Evolutionary conservation across 2,888 invertebrate genomes (phyloP), one percentile per base, ranked within the genome.

Genomic region (Spodoptera picta): DNA sequence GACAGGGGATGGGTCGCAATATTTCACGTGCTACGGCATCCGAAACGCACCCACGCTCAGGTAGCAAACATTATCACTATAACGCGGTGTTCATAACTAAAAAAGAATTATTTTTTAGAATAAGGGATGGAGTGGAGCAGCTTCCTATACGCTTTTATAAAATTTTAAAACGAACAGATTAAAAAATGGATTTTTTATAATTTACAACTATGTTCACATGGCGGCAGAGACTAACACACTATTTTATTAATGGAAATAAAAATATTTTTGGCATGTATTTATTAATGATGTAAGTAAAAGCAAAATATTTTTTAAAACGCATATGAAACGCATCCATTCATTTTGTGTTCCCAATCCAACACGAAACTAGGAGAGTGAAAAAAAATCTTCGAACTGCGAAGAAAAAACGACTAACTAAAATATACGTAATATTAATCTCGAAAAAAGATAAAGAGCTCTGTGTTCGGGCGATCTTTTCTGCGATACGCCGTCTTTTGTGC

Each of bases 61-160:
- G 94, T 94, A 94, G 94, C 93, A 86, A 90, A 91, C 88, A 91
- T 93, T 93, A 93, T 93, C 93, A 91, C 93, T 89, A 87, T 87
- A 84, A 87, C n/a, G 86, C 90, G 90, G 86, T 89, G 90, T 90
- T 90, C 87, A 86, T 87, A 89, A 88, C 85, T 86, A 86, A 89
- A 92, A 93, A 89, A 79, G 72, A 36, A 65, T 70, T 65, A 58
- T 46, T 79, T 74, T 78, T 81, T 78, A 62, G 43, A 60, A 76
- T 80, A 77, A 77, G 60, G 44, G 65, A 51, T 48, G 63, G 19
- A 46, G 50, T 87, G 52, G 90, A 90, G 87, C 73, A 43, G 86
- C 46, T 24, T 42, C 4, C 7, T 36, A 6, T 36, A 36, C 0
- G 4, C 0, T 11, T 31, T 4, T 1, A 12, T 27, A 62, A 23